A percentile compares a stretch with the other conserved stretches of the same genome.
phyloP scores from a whole-genome alignment of 2,888 invertebrate species.

The Leistus spinibarbis region DNA sequence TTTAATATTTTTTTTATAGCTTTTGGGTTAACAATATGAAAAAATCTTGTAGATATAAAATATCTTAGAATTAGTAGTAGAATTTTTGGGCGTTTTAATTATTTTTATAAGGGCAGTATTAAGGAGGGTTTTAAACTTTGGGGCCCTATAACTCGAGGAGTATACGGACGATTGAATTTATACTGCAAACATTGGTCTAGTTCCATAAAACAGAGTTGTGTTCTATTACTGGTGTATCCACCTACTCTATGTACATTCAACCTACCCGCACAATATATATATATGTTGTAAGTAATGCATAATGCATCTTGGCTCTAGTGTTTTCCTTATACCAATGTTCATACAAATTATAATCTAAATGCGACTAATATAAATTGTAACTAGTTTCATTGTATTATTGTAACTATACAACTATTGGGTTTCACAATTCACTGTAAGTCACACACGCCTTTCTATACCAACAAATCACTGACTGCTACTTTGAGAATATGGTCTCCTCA shows the following conservation, averaged over 20 bases:
- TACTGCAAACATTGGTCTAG: background rate
- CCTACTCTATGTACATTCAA: background rate
- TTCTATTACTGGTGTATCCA: background rate
- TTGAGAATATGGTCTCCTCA: background rate
- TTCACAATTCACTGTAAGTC: slow-evolving; percentile 24
- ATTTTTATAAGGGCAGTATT: too few species aligned
- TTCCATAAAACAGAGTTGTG: slow-evolving; percentile 5
- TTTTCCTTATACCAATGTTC: slow-evolving; percentile 18
- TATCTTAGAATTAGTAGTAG: too few species aligned
- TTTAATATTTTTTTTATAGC: too few species aligned
- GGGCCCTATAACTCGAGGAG: too few species aligned
- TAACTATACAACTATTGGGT: slow-evolving; percentile 28
- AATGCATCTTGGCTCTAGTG: slow-evolving; percentile 18
- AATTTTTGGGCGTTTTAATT: too few species aligned
- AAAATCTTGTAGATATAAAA: too few species aligned
- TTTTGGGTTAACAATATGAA: too few species aligned
- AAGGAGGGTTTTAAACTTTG: too few species aligned
- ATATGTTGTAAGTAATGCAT: slow-evolving; percentile 5
- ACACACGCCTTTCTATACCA: slow-evolving; percentile 11
- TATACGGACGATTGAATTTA: too few species aligned
- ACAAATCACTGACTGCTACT: background rate
- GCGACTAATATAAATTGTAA: slow-evolving; percentile 34
- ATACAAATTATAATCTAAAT: slow-evolving; percentile 34
- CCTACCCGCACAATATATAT: background rate
- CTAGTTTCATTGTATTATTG: slow-evolving; percentile 34